A percentile compares a stretch with the other conserved stretches of the same genome.
Conservation (phyloP, 2,113 vertebrate species). For the Psittacula cyanocephala region DNA sequence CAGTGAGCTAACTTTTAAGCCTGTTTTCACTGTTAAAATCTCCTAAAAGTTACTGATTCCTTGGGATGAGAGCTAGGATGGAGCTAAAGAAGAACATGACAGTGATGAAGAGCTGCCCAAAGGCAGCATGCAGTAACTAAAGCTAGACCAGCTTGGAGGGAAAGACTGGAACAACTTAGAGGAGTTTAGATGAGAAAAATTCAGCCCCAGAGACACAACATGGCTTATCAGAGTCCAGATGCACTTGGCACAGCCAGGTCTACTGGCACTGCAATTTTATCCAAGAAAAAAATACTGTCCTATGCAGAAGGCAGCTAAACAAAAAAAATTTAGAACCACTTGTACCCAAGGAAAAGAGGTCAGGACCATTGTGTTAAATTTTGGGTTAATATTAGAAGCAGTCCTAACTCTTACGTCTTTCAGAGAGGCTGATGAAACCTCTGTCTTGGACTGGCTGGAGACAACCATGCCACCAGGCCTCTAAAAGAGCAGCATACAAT, state of each 20-base stretch:
- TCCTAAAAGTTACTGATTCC: background rate
- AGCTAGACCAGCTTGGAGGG: background rate
- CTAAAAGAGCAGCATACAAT: background rate
- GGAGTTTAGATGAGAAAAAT: background rate
- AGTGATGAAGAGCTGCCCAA: background rate
- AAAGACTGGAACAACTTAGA: background rate
- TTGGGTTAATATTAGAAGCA: background rate
- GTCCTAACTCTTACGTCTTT: background rate
- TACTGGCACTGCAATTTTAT: background rate
- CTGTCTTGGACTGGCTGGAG: background rate
- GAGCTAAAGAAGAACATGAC: accelerated
- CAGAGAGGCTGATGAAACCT: background rate
- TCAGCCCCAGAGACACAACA: background rate
- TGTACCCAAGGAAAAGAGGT: background rate
- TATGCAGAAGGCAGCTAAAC: background rate
- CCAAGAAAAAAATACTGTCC: background rate
- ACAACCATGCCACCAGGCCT: background rate
- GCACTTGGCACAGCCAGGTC: background rate
- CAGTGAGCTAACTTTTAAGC: background rate
- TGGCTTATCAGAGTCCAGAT: background rate
- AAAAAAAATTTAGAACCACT: background rate
- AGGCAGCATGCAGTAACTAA: background rate
- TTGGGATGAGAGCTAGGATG: background rate
- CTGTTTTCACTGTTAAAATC: background rate
- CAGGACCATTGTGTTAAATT: background rate